Evolutionary conservation across 2,113 vertebrate species (phyloP), one percentile per base, ranked within the genome.

Genomic region (Oreochromis niloticus): DNA sequence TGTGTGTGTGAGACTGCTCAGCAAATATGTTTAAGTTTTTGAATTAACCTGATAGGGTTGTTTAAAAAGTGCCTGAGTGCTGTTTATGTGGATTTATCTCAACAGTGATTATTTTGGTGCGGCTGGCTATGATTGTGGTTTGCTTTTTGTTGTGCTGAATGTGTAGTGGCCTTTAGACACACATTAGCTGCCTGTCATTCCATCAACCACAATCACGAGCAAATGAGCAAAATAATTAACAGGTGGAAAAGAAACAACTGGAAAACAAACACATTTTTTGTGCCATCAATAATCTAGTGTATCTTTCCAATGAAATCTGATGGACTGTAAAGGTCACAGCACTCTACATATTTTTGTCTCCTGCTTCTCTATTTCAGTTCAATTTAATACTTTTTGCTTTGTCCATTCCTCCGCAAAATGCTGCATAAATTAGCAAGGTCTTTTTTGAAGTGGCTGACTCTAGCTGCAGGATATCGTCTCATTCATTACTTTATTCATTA

Each of bases 151-250:
- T 82, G 43, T 59, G 6, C n/a, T 43, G 63, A 43, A 71, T 71
- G 36, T 71, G 22, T 27, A 9, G 39, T 43, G 5, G 39, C 66
- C n/a, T 27, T 27, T 10, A 30, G 2, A 75, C 22, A 30, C 68
- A 46, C 68, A 10, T 73, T 73, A 73, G 68, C 22, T 73, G 12
- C 66, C 36, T 71, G 66, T 71, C 63, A 71, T 71, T 71, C 36
- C 63, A 71, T 41, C 22, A 10, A 27, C 22, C 68, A 73, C 22
- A 73, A 27, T 46, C 2, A 10, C 7, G 7, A 71, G 36, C 50
- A 19, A 4, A 17, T 52, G 50, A 52, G 17, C 66, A 24, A 43
- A 24, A 71, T 71, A 24, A 71, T 71, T 24, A 46, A 27, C 22
- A 46, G 41, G 3, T 46, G 22, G 34, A 41, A 39, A 71, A 73